Conservation (phyloP, 1,140 invertebrate genomes). For the Hylaeus volcanicus region DNA sequence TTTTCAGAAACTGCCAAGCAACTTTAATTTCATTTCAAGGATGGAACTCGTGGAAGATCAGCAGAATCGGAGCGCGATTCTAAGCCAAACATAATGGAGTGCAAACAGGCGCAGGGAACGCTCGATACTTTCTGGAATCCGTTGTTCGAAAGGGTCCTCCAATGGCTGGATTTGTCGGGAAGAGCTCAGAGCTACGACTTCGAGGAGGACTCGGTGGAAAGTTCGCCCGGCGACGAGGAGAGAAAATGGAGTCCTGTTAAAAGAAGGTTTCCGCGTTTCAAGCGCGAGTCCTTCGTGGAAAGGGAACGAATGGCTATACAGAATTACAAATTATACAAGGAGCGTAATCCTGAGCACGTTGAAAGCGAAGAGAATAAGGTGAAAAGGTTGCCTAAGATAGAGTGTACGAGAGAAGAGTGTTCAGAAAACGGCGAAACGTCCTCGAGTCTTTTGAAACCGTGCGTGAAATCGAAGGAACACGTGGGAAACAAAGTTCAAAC, state of each 20-base stretch:
- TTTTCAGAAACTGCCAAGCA: too few relatives aligned
- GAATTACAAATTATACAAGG: conserved; percentile 59
- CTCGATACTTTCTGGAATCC: conserved; percentile 64
- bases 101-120: background rate
- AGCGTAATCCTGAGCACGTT: conserved; percentile 9
- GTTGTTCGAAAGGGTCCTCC: conserved; percentile 79
- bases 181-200: conserved; percentile 52
- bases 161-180: conserved; percentile 80
- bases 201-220: conserved; percentile 18
- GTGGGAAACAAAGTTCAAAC: conserved; percentile 19
- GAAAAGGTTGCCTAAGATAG: conserved; percentile 24
- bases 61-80: background rate
- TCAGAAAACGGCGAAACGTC: background rate
- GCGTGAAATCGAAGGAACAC: background rate
- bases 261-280: conserved; percentile 10
- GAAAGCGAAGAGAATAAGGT: conserved; percentile 17
- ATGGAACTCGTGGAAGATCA: background rate
- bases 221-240: background rate
- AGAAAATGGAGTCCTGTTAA: conserved; percentile 37
- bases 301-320: conserved; percentile 33
- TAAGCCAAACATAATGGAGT: background rate
- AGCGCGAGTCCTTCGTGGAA: too few relatives aligned
- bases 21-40: background rate
- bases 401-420: background rate
- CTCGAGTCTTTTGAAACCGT: background rate